A percentile compares a stretch with the other conserved stretches of the same genome.
Conservation (phyloP, 1,140 invertebrate species). For the Drosophila pectinifera region DNA sequence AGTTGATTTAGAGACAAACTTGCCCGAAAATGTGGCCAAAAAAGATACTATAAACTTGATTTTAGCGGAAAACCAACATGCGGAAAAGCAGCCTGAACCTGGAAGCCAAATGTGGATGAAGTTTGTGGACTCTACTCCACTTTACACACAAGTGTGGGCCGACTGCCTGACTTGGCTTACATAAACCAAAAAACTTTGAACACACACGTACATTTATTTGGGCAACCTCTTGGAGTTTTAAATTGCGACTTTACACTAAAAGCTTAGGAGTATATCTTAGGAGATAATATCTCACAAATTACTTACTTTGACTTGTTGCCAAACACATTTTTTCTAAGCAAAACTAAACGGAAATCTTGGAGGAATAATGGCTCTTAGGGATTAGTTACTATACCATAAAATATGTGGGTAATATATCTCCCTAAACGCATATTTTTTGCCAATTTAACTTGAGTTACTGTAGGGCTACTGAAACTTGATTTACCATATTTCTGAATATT, state of each 20-base stretch:
- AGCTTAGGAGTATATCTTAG: constrained; percentile 5
- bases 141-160: constrained; percentile 66
- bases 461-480: not conserved
- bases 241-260: constrained; percentile 45
- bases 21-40: constrained; percentile 53
- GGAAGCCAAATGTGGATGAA: constrained; percentile 72
- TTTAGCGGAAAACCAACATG: constrained; percentile 56
- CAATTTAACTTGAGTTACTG: not conserved
- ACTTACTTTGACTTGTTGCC: constrained; percentile 4
- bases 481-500: not conserved
- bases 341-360: too few species aligned
- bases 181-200: constrained; percentile 65
- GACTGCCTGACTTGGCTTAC: constrained; percentile 63
- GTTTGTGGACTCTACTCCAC: constrained; percentile 49
- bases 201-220: constrained; percentile 41
- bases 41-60: constrained; percentile 39
- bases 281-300: constrained; percentile 19
- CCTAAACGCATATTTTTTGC: not conserved
- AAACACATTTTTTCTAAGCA: not conserved
- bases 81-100: constrained; percentile 77
- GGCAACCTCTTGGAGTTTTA: constrained; percentile 29
- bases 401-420: not conserved
- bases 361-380: constrained; percentile 3
- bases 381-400: not conserved
- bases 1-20: constrained; percentile 60